These are phyloP conservation scores for Galendromus occidentalis DNA, from an alignment of 1,140 invertebrate genomes.

Conservation along the genomic window DNA sequence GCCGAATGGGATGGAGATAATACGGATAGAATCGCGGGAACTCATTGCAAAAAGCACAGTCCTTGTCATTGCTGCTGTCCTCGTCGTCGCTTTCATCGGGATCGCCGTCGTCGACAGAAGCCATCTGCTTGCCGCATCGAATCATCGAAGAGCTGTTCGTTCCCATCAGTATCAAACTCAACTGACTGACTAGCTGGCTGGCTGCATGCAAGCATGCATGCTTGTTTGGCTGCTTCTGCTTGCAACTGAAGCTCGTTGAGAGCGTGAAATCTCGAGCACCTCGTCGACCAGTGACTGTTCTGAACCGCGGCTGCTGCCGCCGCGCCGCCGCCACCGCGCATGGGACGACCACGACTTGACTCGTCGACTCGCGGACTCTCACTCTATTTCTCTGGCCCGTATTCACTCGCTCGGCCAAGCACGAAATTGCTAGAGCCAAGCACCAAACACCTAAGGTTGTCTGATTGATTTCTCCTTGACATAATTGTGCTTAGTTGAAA, in stretches of 20 bases:
- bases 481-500: no score
- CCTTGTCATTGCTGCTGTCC: neutral
- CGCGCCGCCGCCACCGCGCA: neutral
- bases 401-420: neutral
- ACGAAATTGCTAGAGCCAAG: neutral
- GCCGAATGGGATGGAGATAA: no score
- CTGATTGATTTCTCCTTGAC: no score
- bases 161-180: neutral
- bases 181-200: neutral
- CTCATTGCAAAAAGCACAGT: no score
- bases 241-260: neutral
- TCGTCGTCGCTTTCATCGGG: neutral
- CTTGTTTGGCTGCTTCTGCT: neutral
- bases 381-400: neutral
- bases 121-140: neutral
- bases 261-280: slow-evolving; percentile 10
- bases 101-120: neutral
- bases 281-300: neutral
- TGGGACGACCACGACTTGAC: neutral
- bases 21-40: no score
- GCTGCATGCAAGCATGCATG: neutral
- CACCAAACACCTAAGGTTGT: neutral
- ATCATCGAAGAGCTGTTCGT: neutral
- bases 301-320: neutral
- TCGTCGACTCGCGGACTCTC: neutral